Evolutionary conservation across 1,140 invertebrate species (phyloP), one percentile per base, ranked within the genome.

Genomic region (Saxidomus purpurata): DNA sequence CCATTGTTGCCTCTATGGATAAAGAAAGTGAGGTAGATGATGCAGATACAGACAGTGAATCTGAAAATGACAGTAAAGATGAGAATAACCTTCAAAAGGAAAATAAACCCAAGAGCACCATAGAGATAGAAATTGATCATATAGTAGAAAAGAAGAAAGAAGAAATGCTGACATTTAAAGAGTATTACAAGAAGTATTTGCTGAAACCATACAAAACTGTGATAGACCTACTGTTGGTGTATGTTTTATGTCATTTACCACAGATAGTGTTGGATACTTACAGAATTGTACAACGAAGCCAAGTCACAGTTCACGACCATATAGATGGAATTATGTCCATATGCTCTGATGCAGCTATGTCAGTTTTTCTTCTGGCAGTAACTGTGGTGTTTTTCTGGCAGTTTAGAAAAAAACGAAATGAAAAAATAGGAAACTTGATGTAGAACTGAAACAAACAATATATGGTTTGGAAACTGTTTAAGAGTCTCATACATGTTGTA

Each of bases 141-240:
- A 8, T 17, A 40, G 36, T 22, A 9, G 69, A 74, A 17, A 47
- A 47, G 36, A 74, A 28, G 17, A 47, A 74, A 74, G 69, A 74
- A 40, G 69, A 38, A 38, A 28, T 63, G 22, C 9, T 74, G 36
- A 15, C 22, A 15, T 84, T 28, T 47, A 67, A 69, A 47, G 81
- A 84, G 17, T 84, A 69, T 59, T 49, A 38, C 59, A 84, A 69
- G 40, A 84, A 63, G 36, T 69, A 63, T 63, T 47, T 84, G 63
- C 9, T 69, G 38, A 63, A 84, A 69, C 81, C 81, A n/a, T 63
- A 67, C 40, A 69, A 84, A 25, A 61, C 69, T 71, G 34, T 67
- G 49, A 13, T 38, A 25, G 15, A 59, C 15, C 55, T 84, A 8
- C 22, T 84, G 40, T 0, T 69, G 38, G 31, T 31, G 22, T 84